Percentiles rank a stretch among this genome's conserved stretches.
These are phyloP conservation scores for Drosophila eugracilis DNA, from an alignment of 1,140 invertebrate species.

Conservation along the genomic window DNA sequence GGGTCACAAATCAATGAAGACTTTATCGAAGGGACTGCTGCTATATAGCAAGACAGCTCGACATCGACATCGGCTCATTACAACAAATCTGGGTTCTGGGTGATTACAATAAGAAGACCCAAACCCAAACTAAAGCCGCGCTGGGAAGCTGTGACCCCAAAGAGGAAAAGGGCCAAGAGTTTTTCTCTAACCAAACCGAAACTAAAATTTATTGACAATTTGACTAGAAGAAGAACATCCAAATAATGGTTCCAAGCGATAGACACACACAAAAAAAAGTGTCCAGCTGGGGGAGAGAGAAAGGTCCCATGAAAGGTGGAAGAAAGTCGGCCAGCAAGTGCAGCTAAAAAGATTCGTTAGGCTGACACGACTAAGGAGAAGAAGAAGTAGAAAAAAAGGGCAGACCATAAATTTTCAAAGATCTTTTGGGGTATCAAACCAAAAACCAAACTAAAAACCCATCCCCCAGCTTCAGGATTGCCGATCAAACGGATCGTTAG, in stretches of 20 bases:
- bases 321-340: slow-evolving; percentile 56
- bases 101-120: slow-evolving; percentile 61
- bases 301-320: slow-evolving; percentile 43
- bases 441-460: neutral
- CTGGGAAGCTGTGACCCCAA: slow-evolving; percentile 48
- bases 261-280: slow-evolving; percentile 49
- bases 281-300: slow-evolving; percentile 78
- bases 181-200: slow-evolving; percentile 30
- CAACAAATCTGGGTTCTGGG: slow-evolving; percentile 59
- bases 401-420: slow-evolving; percentile 66
- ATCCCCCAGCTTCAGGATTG: slow-evolving; percentile 34
- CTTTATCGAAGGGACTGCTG: slow-evolving; percentile 69
- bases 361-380: slow-evolving; percentile 32
- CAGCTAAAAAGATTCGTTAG: slow-evolving; percentile 43
- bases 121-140: slow-evolving; percentile 11
- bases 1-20: slow-evolving; percentile 83
- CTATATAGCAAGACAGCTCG: slow-evolving; percentile 16
- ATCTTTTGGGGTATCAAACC: slow-evolving; percentile 18
- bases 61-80: slow-evolving; percentile 56
- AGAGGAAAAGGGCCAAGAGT: slow-evolving; percentile 15
- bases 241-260: slow-evolving; percentile 18
- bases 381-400: too few relatives aligned
- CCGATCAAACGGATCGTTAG: slow-evolving; percentile 76
- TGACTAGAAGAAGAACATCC: slow-evolving; percentile 26
- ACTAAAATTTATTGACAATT: slow-evolving; percentile 80